phyloP scores from a whole-genome alignment of 1,140 invertebrate genomes.

The Hydropsyche tenuis region DNA sequence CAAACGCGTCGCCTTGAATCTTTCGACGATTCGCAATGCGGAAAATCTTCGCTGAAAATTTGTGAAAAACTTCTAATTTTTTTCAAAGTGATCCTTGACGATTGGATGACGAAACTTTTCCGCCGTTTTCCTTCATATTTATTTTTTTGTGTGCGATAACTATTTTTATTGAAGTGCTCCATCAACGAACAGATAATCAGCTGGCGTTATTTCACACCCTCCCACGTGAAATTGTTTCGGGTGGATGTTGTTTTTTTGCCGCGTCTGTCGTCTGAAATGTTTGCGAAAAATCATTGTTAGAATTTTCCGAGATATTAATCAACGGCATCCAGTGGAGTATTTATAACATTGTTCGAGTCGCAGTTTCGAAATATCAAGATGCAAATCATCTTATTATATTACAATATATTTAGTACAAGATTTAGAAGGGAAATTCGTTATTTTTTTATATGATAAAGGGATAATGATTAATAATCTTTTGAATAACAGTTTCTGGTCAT shows the following conservation, averaged over 20 bases:
- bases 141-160: background rate
- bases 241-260: background rate
- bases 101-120: background rate
- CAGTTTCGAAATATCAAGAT: no score
- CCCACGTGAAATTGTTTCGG: slow-evolving; percentile 5
- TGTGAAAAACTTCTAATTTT: background rate
- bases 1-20: background rate
- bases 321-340: no score
- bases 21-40: no score
- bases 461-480: no score
- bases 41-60: background rate
- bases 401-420: no score
- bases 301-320: no score
- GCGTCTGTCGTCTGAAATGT: background rate
- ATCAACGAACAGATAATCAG: background rate
- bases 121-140: background rate
- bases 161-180: background rate
- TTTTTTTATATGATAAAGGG: no score
- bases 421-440: no score
- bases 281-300: no score
- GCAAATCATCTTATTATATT: no score
- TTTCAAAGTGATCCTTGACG: background rate
- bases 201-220: background rate
- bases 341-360: no score
- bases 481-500: no score